A percentile compares a stretch with the other conserved stretches of the same genome.
Evolutionary conservation across 2,797 vertebrate genomes (phyloP).

Genomic region (Bucorvus abyssinicus): DNA sequence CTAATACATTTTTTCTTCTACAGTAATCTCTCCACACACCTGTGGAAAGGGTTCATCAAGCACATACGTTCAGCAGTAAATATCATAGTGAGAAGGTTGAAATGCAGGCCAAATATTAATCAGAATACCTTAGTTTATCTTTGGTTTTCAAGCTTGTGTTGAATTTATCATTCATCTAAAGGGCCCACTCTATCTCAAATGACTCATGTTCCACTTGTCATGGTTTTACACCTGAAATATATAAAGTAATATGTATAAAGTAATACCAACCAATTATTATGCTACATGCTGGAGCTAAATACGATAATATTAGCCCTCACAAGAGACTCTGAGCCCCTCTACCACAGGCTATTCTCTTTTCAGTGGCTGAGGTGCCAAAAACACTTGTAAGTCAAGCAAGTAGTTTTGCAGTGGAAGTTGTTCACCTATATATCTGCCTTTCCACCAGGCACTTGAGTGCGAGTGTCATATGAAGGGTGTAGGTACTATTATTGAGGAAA

Average conservation of each 20-base stretch:
- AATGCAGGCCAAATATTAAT: neutral
- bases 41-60: neutral
- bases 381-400: neutral
- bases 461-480: neutral
- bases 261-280: neutral
- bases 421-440: neutral
- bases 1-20: neutral
- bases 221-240: neutral
- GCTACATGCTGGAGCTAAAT: neutral
- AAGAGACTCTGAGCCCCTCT: neutral
- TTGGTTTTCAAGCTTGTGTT: neutral
- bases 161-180: neutral
- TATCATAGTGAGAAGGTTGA: neutral
- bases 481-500: conserved; percentile 78
- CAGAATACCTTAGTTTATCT: neutral
- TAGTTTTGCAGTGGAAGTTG: neutral
- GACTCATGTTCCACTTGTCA: neutral
- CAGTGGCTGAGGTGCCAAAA: neutral
- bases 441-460: neutral
- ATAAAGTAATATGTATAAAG: neutral
- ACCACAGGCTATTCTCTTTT: neutral
- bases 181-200: neutral
- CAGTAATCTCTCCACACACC: neutral
- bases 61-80: neutral
- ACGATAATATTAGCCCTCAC: neutral